Percentiles rank a stretch among this genome's conserved stretches.
These are phyloP conservation scores for Rhinolophus sinicus DNA, from an alignment of 2,113 vertebrate genomes.

Conservation along the genomic window DNA sequence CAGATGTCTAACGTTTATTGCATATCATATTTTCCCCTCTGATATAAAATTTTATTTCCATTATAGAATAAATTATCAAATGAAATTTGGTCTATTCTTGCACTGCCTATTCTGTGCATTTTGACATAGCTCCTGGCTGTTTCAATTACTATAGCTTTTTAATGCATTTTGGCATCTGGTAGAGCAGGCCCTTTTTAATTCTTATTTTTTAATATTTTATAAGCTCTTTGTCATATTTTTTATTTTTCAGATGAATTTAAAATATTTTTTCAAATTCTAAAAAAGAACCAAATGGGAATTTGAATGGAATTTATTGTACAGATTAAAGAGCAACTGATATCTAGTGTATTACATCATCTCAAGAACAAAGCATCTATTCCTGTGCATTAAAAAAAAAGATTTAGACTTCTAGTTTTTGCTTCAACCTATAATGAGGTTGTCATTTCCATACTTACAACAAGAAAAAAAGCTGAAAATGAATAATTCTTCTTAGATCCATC, in stretches of 20 bases:
- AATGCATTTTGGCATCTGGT: background rate
- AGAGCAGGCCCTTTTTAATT: background rate
- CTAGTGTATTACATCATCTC: background rate
- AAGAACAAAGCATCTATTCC: conserved; percentile 7
- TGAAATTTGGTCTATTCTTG: background rate
- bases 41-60: background rate
- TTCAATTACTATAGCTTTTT: conserved; percentile 18
- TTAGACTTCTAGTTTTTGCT: background rate
- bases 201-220: background rate
- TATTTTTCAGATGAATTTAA: background rate
- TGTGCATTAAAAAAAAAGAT: background rate
- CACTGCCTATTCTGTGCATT: background rate
- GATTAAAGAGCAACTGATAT: conserved; percentile 1
- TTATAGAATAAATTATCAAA: background rate
- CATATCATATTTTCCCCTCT: background rate
- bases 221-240: background rate
- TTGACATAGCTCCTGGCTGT: background rate
- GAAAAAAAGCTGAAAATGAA: conserved; percentile 11
- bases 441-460: background rate
- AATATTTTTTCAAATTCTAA: background rate
- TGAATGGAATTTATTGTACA: background rate
- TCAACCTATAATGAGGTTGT: background rate
- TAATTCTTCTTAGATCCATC: background rate
- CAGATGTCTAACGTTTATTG: background rate
- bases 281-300: background rate